These are phyloP conservation scores for Malthinus seriepunctatus DNA, from an alignment of 2,888 invertebrate genomes.

Conservation along the genomic window DNA sequence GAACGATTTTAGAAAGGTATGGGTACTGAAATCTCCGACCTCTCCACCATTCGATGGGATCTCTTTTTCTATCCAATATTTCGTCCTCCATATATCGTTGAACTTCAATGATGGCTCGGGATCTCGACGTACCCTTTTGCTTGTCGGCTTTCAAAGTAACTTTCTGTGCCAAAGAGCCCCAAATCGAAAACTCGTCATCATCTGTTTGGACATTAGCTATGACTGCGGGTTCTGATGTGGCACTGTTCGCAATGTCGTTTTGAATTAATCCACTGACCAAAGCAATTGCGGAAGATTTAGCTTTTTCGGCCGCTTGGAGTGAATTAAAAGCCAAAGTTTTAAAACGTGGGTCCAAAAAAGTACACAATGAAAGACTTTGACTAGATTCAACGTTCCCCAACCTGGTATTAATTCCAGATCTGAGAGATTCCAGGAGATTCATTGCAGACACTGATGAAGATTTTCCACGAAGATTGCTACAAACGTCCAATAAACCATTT, in stretches of 20 bases:
- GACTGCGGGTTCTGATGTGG: not conserved
- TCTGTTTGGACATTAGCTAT: not conserved
- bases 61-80: constrained; percentile 14
- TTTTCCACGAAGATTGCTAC: constrained; percentile 3
- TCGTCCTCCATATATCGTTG: constrained; percentile 26
- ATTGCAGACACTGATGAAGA: too few relatives aligned
- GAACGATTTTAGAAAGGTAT: constrained; percentile 14
- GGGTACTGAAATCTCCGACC: constrained; percentile 15
- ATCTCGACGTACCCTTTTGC: constrained; percentile 8
- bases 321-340: constrained; percentile 12
- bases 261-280: not conserved
- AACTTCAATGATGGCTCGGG: constrained; percentile 20
- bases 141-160: constrained; percentile 6
- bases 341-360: constrained; percentile 21
- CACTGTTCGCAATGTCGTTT: not conserved
- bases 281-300: constrained; percentile 4
- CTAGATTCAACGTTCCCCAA: constrained; percentile 13
- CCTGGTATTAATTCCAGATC: not conserved
- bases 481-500: constrained; percentile 29
- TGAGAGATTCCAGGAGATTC: not conserved
- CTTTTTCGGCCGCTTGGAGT: constrained; percentile 3
- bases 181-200: constrained; percentile 2
- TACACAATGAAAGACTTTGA: constrained; percentile 12
- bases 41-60: constrained; percentile 25
- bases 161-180: constrained; percentile 14